phyloP scores from a whole-genome alignment of 1,140 invertebrate species.

The Cherax destructor region DNA sequence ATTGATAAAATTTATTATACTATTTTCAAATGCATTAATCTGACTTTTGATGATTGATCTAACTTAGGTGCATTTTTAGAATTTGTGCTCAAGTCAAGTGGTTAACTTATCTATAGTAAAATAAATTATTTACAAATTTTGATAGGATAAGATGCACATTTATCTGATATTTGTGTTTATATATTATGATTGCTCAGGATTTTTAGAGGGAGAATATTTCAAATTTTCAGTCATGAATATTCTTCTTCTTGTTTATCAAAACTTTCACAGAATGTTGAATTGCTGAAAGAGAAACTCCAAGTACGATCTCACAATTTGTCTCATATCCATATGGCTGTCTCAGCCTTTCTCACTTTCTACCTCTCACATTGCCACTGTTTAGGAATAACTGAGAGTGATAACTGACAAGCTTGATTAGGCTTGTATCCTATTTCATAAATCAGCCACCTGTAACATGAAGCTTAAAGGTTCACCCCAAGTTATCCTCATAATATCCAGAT shows the following conservation, averaged over 20 bases:
- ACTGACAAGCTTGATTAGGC: background rate
- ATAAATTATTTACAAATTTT: background rate
- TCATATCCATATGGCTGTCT: background rate
- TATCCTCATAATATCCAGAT: no score
- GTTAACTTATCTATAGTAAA: background rate
- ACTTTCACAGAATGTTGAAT: background rate
- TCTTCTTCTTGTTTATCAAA: background rate
- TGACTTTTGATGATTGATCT: background rate
- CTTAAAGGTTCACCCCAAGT: no score
- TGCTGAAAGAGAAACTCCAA: background rate
- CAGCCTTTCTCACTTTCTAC: background rate
- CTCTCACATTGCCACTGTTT: background rate
- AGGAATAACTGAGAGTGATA: background rate
- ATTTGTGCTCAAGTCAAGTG: background rate
- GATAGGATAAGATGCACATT: background rate
- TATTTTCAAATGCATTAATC: background rate
- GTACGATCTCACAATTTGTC: background rate
- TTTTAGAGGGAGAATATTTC: background rate
- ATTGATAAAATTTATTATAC: background rate
- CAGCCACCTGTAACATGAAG: no score
- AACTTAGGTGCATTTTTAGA: background rate
- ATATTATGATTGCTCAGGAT: constrained; percentile 13
- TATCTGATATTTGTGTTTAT: background rate
- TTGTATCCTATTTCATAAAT: background rate
- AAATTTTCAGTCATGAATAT: background rate